Percentiles rank a stretch among this genome's conserved stretches.
phyloP scores from a whole-genome alignment of 1,140 invertebrate species.

The Drosophila persimilis region DNA sequence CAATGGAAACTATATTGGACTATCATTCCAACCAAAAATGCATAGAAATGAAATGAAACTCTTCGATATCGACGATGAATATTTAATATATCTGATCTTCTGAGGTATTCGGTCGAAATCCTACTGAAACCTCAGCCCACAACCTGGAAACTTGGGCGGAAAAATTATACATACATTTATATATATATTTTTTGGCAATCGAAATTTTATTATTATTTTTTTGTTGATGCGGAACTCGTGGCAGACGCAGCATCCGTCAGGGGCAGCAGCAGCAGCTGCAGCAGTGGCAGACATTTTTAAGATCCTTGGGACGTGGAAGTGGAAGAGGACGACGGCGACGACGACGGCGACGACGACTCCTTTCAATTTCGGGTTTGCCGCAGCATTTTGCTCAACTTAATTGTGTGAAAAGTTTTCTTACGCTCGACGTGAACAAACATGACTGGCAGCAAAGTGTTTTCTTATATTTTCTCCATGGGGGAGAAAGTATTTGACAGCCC shows the following conservation, averaged over 20 bases:
- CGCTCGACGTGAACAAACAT: slow-evolving; percentile 47
- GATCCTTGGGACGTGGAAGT: slow-evolving; percentile 8
- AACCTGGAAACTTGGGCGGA: slow-evolving; percentile 16
- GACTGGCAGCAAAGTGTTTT: slow-evolving; percentile 55
- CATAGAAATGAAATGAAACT: too few relatives aligned
- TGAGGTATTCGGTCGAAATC: too few relatives aligned
- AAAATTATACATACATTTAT: slow-evolving; percentile 9
- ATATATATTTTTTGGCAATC: slow-evolving; percentile 9
- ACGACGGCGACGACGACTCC: slow-evolving; percentile 4
- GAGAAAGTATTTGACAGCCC: slow-evolving; percentile 50
- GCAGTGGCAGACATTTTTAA: slow-evolving; percentile 4
- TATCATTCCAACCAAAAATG: too few relatives aligned
- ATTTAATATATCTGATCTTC: too few relatives aligned
- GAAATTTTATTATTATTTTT: slow-evolving; percentile 32
- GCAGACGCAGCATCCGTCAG: slow-evolving; percentile 7
- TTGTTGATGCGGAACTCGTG: slow-evolving; percentile 17
- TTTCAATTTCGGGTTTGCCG: slow-evolving; percentile 25
- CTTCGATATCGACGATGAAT: too few relatives aligned
- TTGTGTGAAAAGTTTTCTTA: slow-evolving; percentile 65
- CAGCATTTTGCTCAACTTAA: slow-evolving; percentile 53
- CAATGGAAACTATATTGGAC: too few relatives aligned
- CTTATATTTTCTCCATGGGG: slow-evolving; percentile 3
- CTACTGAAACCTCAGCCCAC: too few relatives aligned
- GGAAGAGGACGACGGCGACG: background rate
- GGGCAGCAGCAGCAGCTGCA: slow-evolving; percentile 22